Evolutionary conservation across 2,888 invertebrate genomes (phyloP).

Genomic region (Agriopis leucophaearia): DNA sequence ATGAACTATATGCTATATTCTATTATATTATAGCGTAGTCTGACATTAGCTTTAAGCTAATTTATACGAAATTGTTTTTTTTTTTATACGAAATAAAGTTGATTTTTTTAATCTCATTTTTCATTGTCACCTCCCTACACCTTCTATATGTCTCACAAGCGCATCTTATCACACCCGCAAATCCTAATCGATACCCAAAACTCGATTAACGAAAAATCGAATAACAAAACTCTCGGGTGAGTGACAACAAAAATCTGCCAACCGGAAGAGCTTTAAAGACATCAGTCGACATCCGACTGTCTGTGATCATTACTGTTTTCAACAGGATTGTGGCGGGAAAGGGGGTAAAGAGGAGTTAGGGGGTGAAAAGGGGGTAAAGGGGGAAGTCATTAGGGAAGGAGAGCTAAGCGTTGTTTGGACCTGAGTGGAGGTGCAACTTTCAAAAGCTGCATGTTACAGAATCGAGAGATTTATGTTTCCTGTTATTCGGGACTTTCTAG

Average conservation of each 20-base stretch:
- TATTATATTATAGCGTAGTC: too few species aligned
- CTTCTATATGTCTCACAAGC: too few species aligned
- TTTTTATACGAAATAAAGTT: background rate
- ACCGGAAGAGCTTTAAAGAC: conserved; percentile 47
- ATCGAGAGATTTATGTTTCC: conserved; percentile 36
- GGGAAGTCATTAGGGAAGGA: conserved; percentile 44
- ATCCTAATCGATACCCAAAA: conserved; percentile 23
- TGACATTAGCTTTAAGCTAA: too few species aligned
- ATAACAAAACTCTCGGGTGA: conserved; percentile 35
- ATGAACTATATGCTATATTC: too few species aligned
- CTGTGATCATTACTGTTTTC: conserved; percentile 53
- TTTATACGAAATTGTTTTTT: too few species aligned
- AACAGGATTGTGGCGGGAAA: conserved; percentile 46
- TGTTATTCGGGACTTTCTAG: conserved; percentile 20
- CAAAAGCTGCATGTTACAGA: conserved; percentile 36
- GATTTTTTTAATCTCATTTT: background rate
- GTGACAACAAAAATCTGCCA: conserved; percentile 48
- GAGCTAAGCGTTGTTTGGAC: conserved; percentile 44
- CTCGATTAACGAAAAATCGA: conserved; percentile 45
- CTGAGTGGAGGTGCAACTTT: conserved; percentile 38
- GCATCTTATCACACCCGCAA: background rate
- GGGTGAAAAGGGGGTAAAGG: conserved; percentile 18
- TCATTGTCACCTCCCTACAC: background rate
- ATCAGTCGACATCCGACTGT: conserved; percentile 49
- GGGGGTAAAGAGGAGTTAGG: conserved; percentile 27